Base-by-base conservation (phyloP, 2,113 vertebrate genomes). In the Solenodon paradoxus region DNA sequence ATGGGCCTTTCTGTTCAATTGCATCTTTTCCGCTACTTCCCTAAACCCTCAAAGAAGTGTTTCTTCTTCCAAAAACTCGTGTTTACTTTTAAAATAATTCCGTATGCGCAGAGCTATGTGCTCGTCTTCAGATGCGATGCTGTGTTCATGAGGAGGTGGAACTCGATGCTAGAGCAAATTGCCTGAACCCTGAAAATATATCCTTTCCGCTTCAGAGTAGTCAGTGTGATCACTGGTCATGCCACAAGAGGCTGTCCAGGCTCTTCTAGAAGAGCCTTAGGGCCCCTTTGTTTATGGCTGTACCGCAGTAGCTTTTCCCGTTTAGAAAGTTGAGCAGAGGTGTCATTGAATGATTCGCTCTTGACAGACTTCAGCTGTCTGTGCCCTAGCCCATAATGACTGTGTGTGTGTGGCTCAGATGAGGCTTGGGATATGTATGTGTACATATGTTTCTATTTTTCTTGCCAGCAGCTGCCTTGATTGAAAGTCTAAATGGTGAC, bases 401-500 rank as follows among this genome's bases (percentile, higher is more conserved):
- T 86, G 40, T 95, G 28, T 64, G 96, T 40, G 22, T 95, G 92
- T 77, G 61, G 79, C 1, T 77, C 22, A 38, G 19, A 0, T 0
- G 49, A 94, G 68, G 77, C 51, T 17, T 11, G 92, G 51, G 95
- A 92, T 82, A 42, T n/a, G n/a, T 66, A 28, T 47, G 16, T 93
- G 82, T 96, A 89, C 95, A 93, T 93, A 51, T 61, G 11, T 92
- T 94, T 92, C 7, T 94, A 0, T 83, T 96, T 97, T 72, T 97
- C 96, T 95, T 97, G 95, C 68, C 96, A 94, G 96, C 82, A 99
- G 99, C 99, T 97, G 97, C 98, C 97, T 98, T 99, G 97, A 98
- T 98, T 17, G 99, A 99, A 97, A 93, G 98, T 61, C 99, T 99
- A 96, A 98, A 98, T 32, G 98, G 98, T 0, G 99, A 99, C 45